Evolutionary conservation across 2,888 invertebrate genomes (phyloP).

Genomic region (Podabrus alpinus): DNA sequence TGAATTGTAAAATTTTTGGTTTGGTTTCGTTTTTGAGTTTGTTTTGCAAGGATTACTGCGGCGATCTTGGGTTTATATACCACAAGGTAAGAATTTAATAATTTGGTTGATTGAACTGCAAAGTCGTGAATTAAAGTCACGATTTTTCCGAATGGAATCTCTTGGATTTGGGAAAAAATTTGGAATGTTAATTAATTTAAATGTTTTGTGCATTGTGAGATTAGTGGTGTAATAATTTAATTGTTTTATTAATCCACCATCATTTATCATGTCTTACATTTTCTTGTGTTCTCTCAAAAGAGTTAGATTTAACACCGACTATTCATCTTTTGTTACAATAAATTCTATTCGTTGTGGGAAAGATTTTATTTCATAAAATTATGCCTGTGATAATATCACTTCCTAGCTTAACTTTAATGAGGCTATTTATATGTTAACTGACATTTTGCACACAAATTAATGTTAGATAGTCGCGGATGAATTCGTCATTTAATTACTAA

Average conservation of each 20-base stretch:
- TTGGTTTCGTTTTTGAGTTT: not conserved
- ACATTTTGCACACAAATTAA: conserved; percentile 14
- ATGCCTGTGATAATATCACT: conserved; percentile 15
- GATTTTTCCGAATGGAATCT: not conserved
- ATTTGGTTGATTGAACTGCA: not conserved
- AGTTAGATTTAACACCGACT: not conserved
- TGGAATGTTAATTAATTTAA: not conserved
- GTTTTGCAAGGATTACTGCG: conserved; percentile 1
- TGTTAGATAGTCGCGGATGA: conserved; percentile 5
- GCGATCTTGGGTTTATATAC: not conserved
- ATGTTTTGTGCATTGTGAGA: not conserved
- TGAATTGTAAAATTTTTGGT: not conserved
- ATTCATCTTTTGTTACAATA: not conserved
- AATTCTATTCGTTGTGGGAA: conserved; percentile 11
- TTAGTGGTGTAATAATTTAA: not conserved
- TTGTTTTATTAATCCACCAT: not conserved
- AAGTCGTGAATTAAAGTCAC: conserved; percentile 12
- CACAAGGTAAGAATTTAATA: not conserved
- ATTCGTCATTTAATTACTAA: conserved; percentile 3
- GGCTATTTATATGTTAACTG: conserved; percentile 20
- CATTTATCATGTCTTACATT: not conserved
- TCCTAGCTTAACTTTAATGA: conserved; percentile 11
- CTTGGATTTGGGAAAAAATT: not conserved
- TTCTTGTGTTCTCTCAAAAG: not conserved
- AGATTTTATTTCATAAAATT: conserved; percentile 11